Evolutionary conservation across 2,888 invertebrate genomes (phyloP).

Genomic region (Aleiodes leptofemur): DNA sequence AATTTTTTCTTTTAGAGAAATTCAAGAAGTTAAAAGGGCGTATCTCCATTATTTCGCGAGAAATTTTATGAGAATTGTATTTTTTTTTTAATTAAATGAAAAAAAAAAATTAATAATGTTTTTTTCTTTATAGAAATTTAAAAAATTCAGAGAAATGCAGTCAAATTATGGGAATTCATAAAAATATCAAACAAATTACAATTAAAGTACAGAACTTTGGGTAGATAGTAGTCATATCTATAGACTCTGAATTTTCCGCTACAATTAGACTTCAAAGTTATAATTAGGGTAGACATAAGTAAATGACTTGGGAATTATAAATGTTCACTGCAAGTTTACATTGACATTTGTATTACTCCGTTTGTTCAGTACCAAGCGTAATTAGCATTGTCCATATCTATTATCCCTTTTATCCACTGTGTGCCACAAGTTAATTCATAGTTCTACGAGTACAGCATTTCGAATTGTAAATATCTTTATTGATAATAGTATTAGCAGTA

Average conservation of each 20-base stretch:
- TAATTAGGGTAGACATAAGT: constrained; percentile 4
- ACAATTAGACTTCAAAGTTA: constrained; percentile 7
- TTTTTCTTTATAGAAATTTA: no score
- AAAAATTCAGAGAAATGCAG: neutral
- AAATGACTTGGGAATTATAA: constrained; percentile 21
- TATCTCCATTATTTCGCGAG: no score
- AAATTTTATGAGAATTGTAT: neutral
- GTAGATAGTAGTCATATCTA: neutral
- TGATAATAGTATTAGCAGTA: constrained; percentile 23
- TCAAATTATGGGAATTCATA: neutral
- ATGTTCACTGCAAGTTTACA: constrained; percentile 5
- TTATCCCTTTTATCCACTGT: neutral
- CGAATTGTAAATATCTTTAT: constrained; percentile 15
- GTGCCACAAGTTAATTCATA: constrained; percentile 24
- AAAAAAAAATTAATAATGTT: no score
- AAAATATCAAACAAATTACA: no score
- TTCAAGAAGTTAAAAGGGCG: neutral
- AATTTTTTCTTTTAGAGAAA: neutral
- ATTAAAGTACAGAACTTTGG: no score
- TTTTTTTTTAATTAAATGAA: no score
- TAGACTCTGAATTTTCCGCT: constrained; percentile 5
- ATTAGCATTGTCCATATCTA: constrained; percentile 37
- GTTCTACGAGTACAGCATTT: constrained; percentile 37
- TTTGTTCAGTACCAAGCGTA: constrained; percentile 25
- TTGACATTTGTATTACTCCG: constrained; percentile 23